Percentiles rank a stretch among this genome's conserved stretches.
Evolutionary conservation across 2,888 invertebrate species (phyloP).

Genomic region (Cataglyphis rosenhaueri): DNA sequence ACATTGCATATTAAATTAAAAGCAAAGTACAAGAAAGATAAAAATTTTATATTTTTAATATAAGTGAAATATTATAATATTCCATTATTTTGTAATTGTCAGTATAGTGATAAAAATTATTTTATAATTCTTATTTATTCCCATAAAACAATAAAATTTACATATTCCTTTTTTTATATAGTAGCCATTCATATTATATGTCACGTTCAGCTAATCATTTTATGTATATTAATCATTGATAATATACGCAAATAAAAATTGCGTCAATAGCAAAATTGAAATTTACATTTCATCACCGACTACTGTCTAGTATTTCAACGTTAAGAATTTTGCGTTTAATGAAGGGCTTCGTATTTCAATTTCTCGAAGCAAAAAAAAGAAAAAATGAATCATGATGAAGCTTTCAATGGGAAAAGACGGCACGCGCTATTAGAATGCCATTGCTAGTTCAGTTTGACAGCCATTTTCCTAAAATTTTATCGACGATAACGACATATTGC

Average conservation of each 20-base stretch:
- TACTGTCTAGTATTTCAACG: conserved; percentile 14
- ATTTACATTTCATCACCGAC: conserved; percentile 3
- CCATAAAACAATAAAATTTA: background rate
- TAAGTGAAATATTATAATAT: background rate
- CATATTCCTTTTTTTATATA: background rate
- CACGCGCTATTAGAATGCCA: background rate
- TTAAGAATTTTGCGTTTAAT: conserved; percentile 25
- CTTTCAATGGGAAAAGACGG: background rate
- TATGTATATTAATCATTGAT: background rate
- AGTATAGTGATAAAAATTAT: background rate
- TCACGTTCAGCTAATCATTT: background rate
- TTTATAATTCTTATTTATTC: background rate
- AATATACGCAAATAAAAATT: background rate
- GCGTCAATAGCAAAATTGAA: background rate
- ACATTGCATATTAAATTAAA: background rate
- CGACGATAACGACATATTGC: background rate
- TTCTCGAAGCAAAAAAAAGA: conserved; percentile 19
- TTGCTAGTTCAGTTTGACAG: background rate
- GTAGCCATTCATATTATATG: background rate
- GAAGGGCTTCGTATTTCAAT: conserved; percentile 33
- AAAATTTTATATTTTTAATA: background rate
- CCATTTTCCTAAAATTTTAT: conserved; percentile 19
- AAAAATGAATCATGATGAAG: background rate
- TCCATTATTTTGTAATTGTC: background rate
- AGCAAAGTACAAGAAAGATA: background rate